A percentile compares a stretch with the other conserved stretches of the same genome.
Conservation (phyloP, 2,113 vertebrate species). For the Todiramphus chloris region DNA sequence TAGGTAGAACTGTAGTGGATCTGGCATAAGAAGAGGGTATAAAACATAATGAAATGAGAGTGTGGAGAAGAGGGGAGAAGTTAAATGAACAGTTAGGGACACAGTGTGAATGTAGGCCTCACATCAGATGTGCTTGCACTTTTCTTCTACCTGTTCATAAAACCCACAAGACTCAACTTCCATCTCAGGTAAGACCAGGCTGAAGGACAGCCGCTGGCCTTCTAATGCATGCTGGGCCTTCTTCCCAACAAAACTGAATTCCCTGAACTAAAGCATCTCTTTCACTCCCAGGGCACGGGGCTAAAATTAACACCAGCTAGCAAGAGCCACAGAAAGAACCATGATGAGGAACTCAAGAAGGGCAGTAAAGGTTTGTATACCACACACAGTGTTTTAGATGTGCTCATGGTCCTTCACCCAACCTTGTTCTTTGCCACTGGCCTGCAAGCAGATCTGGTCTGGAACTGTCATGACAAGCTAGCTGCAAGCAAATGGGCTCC, state of each 20-base stretch:
- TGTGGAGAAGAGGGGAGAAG: neutral
- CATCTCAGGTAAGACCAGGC: neutral
- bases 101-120: neutral
- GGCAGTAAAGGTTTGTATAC: neutral
- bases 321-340: neutral
- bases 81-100: accelerated
- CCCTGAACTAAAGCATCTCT: neutral
- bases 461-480: neutral
- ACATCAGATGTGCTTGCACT: neutral
- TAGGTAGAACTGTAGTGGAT: accelerated
- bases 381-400: accelerated
- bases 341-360: neutral
- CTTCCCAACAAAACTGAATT: neutral
- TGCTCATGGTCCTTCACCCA: neutral
- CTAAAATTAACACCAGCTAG: neutral
- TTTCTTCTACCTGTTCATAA: neutral
- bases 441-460: neutral
- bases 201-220: neutral
- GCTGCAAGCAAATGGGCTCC: neutral
- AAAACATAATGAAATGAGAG: neutral
- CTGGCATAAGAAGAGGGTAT: neutral
- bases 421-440: neutral
- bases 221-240: accelerated
- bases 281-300: accelerated
- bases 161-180: neutral